Conservation (phyloP, 2,888 invertebrate species). For the Drosophila macrospina region DNA sequence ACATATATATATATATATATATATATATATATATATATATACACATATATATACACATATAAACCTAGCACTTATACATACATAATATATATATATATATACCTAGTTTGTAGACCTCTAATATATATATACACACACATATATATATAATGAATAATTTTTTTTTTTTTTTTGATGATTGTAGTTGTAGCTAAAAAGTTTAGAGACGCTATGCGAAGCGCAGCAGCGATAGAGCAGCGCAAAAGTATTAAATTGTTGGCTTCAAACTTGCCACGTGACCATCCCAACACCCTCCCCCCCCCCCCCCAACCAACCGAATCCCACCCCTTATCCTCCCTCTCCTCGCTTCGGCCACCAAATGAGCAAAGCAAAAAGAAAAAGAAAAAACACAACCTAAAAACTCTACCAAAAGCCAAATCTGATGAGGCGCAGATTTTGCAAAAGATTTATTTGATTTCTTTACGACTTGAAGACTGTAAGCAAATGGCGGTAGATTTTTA, state of each 20-base stretch:
- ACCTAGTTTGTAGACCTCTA: conserved; percentile 32
- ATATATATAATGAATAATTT: conserved; percentile 30
- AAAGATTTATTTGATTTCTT: conserved; percentile 59
- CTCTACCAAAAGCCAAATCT: conserved; percentile 63
- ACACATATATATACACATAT: conserved; percentile 29
- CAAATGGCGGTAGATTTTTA: conserved; percentile 66
- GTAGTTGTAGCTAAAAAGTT: conserved; percentile 66
- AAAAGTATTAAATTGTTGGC: conserved; percentile 74
- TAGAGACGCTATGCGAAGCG: conserved; percentile 73
- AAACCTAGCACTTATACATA: conserved; percentile 17
- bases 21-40: conserved; percentile 15
- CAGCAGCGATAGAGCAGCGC: conserved; percentile 48
- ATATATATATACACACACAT: conserved; percentile 19
- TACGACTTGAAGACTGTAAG: conserved; percentile 80
- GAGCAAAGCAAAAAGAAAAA: conserved; percentile 11
- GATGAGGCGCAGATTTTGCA: conserved; percentile 49
- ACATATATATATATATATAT: too few relatives aligned
- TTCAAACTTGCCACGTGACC: conserved; percentile 53
- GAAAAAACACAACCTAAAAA: conserved; percentile 48
- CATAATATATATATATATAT: conserved; percentile 22
- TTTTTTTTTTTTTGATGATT: conserved; percentile 49
- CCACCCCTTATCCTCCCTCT: background rate
- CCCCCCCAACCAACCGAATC: conserved; percentile 26
- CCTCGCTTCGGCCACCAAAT: conserved; percentile 33
- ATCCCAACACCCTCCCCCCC: background rate